phyloP scores from a whole-genome alignment of 2,888 invertebrate species.

The Mycalesis mineus region DNA sequence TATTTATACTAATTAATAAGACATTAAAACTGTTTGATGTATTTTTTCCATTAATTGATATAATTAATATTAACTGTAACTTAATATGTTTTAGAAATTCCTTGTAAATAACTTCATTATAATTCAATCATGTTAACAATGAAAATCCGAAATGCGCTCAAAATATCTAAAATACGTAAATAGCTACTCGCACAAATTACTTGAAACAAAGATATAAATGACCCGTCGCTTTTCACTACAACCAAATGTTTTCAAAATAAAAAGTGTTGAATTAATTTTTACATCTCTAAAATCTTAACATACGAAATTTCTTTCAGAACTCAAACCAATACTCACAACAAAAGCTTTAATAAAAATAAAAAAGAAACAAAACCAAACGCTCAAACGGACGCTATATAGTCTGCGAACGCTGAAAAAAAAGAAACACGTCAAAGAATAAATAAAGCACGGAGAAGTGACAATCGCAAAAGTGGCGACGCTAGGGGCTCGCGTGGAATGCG shows the following conservation, averaged over 20 bases:
- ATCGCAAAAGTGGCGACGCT: constrained; percentile 66
- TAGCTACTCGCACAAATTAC: neutral
- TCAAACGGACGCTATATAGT: constrained; percentile 1
- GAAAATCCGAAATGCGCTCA: neutral
- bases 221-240: constrained; percentile 4
- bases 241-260: neutral
- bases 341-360: constrained; percentile 25
- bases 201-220: neutral
- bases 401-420: constrained; percentile 7
- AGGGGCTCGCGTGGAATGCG: constrained; percentile 71
- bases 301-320: constrained; percentile 24
- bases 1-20: too few species aligned
- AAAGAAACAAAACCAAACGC: constrained; percentile 11
- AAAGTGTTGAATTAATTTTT: neutral
- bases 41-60: too few species aligned
- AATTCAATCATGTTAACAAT: neutral
- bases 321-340: constrained; percentile 17
- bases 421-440: constrained; percentile 19
- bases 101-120: too few species aligned
- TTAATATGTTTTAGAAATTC: too few species aligned
- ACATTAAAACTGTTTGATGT: too few species aligned
- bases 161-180: neutral
- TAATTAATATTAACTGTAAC: too few species aligned
- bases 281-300: neutral
- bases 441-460: constrained; percentile 40